Evolutionary conservation across 2,113 vertebrate genomes (phyloP).

Genomic region (Grammomys surdaster): DNA sequence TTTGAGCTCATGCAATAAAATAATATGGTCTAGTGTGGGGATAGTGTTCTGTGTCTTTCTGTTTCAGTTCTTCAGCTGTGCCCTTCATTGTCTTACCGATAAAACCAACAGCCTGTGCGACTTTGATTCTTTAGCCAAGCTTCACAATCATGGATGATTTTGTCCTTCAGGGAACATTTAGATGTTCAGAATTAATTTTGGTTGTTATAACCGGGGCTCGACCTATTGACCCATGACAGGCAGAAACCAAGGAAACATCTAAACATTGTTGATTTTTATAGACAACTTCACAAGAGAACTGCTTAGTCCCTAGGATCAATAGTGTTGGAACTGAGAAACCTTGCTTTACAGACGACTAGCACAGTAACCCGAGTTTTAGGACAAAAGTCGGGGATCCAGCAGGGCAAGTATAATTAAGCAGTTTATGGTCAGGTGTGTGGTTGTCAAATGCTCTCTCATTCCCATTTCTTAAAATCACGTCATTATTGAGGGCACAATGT

Average conservation of each 20-base stretch:
- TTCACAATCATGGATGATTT: background rate
- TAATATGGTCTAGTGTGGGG: background rate
- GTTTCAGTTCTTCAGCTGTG: background rate
- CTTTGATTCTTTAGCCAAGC: background rate
- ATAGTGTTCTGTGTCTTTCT: background rate
- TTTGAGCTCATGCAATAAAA: background rate
- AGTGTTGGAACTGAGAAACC: background rate
- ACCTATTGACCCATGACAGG: background rate
- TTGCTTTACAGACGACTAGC: background rate
- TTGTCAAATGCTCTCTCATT: background rate
- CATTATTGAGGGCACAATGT: background rate
- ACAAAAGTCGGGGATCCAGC: background rate
- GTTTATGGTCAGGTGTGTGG: too few species aligned
- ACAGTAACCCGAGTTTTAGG: background rate
- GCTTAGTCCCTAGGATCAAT: background rate
- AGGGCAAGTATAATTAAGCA: background rate
- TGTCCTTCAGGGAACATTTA: background rate
- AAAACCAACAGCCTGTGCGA: background rate
- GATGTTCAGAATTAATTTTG: background rate
- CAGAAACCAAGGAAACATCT: background rate
- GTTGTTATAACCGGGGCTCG: background rate
- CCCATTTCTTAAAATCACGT: background rate
- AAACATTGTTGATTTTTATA: background rate
- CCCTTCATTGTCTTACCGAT: background rate
- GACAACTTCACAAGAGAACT: background rate